Base-by-base conservation (phyloP, 2,888 invertebrate genomes). In the Aphidius colemani region DNA sequence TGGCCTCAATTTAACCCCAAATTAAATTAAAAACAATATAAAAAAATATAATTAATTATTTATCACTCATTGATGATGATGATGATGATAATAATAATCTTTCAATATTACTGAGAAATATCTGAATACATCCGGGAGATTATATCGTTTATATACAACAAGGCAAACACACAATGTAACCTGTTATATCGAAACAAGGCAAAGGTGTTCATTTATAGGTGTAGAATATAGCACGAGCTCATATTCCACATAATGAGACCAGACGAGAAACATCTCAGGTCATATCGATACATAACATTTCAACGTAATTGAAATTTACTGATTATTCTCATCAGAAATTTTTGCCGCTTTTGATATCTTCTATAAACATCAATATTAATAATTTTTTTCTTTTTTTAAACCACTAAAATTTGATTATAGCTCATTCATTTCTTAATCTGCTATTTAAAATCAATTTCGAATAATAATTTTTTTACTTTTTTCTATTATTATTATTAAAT, bases 261-360 rank as follows among this genome's bases (percentile, higher is more conserved):
- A 72, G 74, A 71, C 67, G 66, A 64, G 59, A 72, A 66, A 77
- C 72, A 76, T 76, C 75, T 74, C 72, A 71, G 67, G 73, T 73
- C 72, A 71, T 30, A 30, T 30, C 57, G 57, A 75, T 70, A 71
- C 66, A 57, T 45, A 46, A 46, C 7, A 39, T 11, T 57, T 72
- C 69, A 74, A 70, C 72, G 77, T 78, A 78, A 79, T 78, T 79
- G 77, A 78, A 79, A 79, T 72, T 73, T 74, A 73, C 70, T 55
- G 46, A 40, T 39, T 45, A 45, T 40, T 6, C 10, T 39, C 44
- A 57, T 57, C 57, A 57, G 46, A 57, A 39, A 46, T 30, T 30
- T 18, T 46, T 39, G 57, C 57, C 57, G 57, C 57, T 46, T 57
- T 57, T 57, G 53, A 53, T 53, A 45, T 30, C n/a, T 46, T 45